Base-by-base conservation (phyloP, 2,888 invertebrate genomes). In the Ptilodon capucinus region DNA sequence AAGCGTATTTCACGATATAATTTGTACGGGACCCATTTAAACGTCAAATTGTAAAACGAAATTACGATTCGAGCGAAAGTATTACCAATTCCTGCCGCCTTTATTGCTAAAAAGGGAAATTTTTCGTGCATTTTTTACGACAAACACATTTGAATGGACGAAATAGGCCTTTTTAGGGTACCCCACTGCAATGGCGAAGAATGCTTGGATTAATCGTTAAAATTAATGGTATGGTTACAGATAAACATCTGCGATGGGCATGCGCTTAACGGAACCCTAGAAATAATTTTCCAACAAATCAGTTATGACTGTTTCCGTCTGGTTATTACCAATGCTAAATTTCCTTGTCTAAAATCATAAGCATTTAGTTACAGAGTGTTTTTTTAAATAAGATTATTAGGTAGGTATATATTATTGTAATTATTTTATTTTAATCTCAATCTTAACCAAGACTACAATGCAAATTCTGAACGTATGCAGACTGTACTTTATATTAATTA, bases 201-300 rank as follows among this genome's bases (percentile, higher is more conserved):
- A 79, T 75, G 73, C 65, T 59, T 54, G 73, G 81, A 76, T 81
- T 81, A 78, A 76, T 80, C 86, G 81, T 89, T 86, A 86, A 86
- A 88, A 86, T 86, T 88, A 88, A 88, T 88, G 87, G 81, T 63
- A 82, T 74, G 78, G 69, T 80, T 74, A 69, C 61, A 68, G 63
- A 38, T 19, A 38, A 32, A 38, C 38, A 38, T 38, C 38, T 38
- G 13, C 19, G 16, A 36, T 36, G 11, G 17, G 36, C 18, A 1
- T 1, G 9, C 4, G 30, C 7, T n/a, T n/a, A n/a, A n/a, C n/a
- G n/a, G n/a, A n/a, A n/a, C n/a, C n/a, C n/a, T n/a, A n/a, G n/a
- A n/a, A n/a, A n/a, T n/a, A n/a, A n/a, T n/a, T n/a, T n/a, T n/a
- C n/a, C n/a, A n/a, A n/a, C n/a, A n/a, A n/a, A n/a, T n/a, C n/a